Percentiles rank a stretch among this genome's conserved stretches.
These are phyloP conservation scores for Embiotoca jacksoni DNA, from an alignment of 2,113 vertebrate species.

Conservation along the genomic window DNA sequence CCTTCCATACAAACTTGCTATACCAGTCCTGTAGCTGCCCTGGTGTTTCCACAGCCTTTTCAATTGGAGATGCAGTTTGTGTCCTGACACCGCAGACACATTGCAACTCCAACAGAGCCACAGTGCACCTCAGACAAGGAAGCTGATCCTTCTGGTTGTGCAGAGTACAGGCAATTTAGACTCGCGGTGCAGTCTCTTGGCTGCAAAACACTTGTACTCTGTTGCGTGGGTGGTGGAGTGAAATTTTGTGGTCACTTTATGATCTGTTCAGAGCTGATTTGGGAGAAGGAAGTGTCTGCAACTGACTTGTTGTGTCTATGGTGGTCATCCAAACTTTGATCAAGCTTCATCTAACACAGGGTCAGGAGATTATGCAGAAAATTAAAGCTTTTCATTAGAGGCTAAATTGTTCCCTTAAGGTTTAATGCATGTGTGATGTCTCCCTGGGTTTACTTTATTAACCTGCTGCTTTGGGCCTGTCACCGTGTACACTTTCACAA, in stretches of 20 bases:
- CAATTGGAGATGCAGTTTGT: slow-evolving; percentile 25
- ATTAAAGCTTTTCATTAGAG: slow-evolving; percentile 66
- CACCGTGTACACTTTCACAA: slow-evolving; percentile 36
- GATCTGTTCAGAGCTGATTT: slow-evolving; percentile 29
- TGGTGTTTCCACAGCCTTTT: slow-evolving; percentile 22
- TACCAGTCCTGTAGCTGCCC: not conserved
- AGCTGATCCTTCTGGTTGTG: slow-evolving; percentile 21
- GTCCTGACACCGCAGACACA: slow-evolving; percentile 41
- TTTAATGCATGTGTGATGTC: slow-evolving; percentile 56
- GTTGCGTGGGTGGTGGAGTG: slow-evolving; percentile 51
- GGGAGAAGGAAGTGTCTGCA: slow-evolving; percentile 19
- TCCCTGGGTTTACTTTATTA: slow-evolving; percentile 64
- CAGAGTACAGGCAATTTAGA: slow-evolving; percentile 26
- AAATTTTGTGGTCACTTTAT: slow-evolving; percentile 57
- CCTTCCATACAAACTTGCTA: not conserved
- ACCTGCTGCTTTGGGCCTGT: slow-evolving; percentile 49
- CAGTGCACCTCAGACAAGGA: slow-evolving; percentile 38
- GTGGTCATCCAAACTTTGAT: slow-evolving; percentile 51
- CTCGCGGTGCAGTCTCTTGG: slow-evolving; percentile 12
- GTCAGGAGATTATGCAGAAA: slow-evolving; percentile 60
- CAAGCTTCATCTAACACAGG: slow-evolving; percentile 60
- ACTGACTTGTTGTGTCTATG: slow-evolving; percentile 29
- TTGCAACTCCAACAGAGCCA: slow-evolving; percentile 32
- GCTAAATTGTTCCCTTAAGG: slow-evolving; percentile 46
- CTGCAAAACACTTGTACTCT: slow-evolving; percentile 41